A percentile compares a stretch with the other conserved stretches of the same genome.
Evolutionary conservation across 2,797 vertebrate species (phyloP).

Genomic region (Melanotaenia trifasciata): DNA sequence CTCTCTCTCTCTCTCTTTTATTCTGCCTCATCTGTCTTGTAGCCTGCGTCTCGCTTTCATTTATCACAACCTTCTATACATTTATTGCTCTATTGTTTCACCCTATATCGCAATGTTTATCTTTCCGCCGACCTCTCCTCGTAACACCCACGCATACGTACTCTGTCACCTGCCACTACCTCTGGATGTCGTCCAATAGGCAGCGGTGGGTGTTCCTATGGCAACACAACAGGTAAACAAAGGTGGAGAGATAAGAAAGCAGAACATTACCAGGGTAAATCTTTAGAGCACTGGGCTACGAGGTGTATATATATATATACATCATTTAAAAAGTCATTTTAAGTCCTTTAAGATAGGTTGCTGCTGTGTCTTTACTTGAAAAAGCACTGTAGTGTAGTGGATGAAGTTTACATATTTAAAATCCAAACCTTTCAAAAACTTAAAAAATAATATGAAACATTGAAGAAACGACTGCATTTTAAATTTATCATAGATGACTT

Average conservation of each 20-base stretch:
- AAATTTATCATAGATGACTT: too few species aligned
- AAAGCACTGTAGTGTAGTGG: background rate
- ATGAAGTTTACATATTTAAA: background rate
- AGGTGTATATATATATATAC: background rate
- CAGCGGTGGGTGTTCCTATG: conserved; percentile 60
- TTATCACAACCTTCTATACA: conserved; percentile 1
- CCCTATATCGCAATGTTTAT: conserved; percentile 32
- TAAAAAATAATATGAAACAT: too few species aligned
- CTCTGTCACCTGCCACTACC: conserved; percentile 69
- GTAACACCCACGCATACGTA: conserved; percentile 45
- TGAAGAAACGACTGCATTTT: too few species aligned
- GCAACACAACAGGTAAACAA: conserved; percentile 83
- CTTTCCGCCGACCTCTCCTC: conserved; percentile 42
- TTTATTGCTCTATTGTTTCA: conserved; percentile 48
- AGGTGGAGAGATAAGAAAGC: conserved; percentile 61
- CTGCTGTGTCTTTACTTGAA: background rate
- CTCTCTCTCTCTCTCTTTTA: background rate
- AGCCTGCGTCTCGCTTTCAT: background rate
- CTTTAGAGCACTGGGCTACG: background rate
- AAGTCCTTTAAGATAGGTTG: background rate
- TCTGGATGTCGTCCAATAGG: conserved; percentile 48
- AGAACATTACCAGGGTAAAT: background rate
- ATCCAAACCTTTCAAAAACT: too few species aligned
- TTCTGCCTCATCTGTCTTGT: background rate
- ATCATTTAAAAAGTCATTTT: background rate